Base-by-base conservation (phyloP, 2,113 vertebrate species). In the human (Homo sapiens) region DNA sequence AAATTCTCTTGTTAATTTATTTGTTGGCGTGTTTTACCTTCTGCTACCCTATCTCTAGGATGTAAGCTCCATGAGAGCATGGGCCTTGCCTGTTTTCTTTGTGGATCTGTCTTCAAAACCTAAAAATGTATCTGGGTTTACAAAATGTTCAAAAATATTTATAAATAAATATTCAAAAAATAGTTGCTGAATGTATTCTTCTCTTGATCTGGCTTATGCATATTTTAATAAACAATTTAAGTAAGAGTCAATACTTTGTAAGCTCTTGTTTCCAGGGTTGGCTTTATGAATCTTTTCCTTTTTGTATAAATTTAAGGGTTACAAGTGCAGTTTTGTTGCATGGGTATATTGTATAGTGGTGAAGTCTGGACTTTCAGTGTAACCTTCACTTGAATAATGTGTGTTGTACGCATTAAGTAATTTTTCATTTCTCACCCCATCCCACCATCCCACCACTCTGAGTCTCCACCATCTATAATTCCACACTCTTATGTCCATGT, bases 221-320 rank as follows among this genome's bases (percentile, higher is more conserved):
- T n/a, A 72, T 85, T 96, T 93, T 80, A 90, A 82, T 38, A 70
- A 48, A 14, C 57, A 50, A 70, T 79, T 73, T 50, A 78, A 95
- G 16, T 40, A 70, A 84, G 16, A 93, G 59, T 50, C 22, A n/a
- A 45, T 80, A 73, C n/a, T 84, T 85, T 43, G 22, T 70, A 73
- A 45, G 59, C 30, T 82, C 16, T 12, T 43, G 12, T 70, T 79
- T 52, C 61, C 8, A 61, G 22, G 23, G 2, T 12, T 90, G 35
- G 40, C 57, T 90, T 59, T 43, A 78, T 52, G 35, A 92, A 61
- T 30, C 40, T 84, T 89, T 64, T 30, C 0, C 32, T 64, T 64
- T 64, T 64, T 64, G 61, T 32, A 32, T 14, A 30, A 64, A 64
- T 64, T 64, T 64, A 13, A 64, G 61, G 61, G 27, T 64, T 13